Evolutionary conservation across 1,140 invertebrate species (phyloP).

Genomic region (Uloborus diversus): DNA sequence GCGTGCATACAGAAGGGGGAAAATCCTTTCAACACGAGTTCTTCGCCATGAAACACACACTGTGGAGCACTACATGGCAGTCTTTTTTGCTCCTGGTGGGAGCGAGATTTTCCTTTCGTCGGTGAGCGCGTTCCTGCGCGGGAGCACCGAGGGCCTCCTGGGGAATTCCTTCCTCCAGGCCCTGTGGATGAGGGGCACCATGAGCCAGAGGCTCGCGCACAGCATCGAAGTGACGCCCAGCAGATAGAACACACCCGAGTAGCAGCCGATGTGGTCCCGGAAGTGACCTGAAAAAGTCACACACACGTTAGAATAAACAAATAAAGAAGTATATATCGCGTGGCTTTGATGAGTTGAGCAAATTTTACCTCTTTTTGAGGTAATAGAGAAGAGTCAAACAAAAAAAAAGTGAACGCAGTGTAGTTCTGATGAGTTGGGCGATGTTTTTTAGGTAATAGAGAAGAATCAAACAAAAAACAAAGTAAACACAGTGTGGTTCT

Average conservation of each 20-base stretch:
- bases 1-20: too few species aligned
- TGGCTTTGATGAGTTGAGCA: too few species aligned
- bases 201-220: conserved; percentile 10
- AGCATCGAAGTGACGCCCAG: not conserved
- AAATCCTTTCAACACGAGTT: too few species aligned
- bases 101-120: too few species aligned
- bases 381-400: not conserved
- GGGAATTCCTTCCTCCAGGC: too few species aligned
- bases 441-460: not conserved
- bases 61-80: too few species aligned
- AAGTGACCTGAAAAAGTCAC: conserved; percentile 19
- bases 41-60: too few species aligned
- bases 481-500: too few species aligned
- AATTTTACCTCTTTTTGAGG: not conserved
- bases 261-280: conserved; percentile 14
- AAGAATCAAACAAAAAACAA: not conserved
- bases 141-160: too few species aligned
- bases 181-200: not conserved
- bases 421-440: not conserved
- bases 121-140: too few species aligned
- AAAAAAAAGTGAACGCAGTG: too few species aligned
- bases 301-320: not conserved
- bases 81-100: too few species aligned
- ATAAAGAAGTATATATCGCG: not conserved
- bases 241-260: conserved; percentile 28